Evolutionary conservation across 2,888 invertebrate species (phyloP).

Genomic region (Drosophila monieri): DNA sequence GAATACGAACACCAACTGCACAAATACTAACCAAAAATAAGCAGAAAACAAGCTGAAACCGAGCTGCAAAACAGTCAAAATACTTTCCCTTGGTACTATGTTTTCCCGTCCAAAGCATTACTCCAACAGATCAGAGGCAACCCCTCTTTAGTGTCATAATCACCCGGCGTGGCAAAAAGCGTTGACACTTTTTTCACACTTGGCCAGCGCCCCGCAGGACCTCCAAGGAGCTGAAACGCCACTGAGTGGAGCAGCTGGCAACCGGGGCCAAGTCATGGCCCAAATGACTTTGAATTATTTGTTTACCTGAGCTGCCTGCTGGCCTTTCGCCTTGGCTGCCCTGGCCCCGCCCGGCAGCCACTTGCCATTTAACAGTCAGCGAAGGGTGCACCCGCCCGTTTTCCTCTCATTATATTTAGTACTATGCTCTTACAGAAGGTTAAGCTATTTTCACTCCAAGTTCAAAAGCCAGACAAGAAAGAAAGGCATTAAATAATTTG

Average conservation of each 20-base stretch:
- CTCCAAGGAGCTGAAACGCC: constrained; percentile 18
- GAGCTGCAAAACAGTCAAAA: constrained; percentile 26
- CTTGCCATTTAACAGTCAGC: constrained; percentile 21
- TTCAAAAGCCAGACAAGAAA: not conserved
- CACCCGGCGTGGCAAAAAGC: constrained; percentile 51
- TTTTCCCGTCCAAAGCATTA: not conserved
- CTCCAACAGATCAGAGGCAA: constrained; percentile 30
- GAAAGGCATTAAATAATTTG: too few relatives aligned
- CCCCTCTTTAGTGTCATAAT: constrained; percentile 77
- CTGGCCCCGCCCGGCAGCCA: constrained; percentile 10
- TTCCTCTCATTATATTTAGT: constrained; percentile 19
- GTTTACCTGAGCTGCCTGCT: constrained; percentile 62
- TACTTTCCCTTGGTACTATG: constrained; percentile 8
- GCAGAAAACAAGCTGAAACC: constrained; percentile 3
- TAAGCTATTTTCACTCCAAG: not conserved
- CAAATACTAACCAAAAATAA: constrained; percentile 2
- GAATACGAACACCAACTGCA: constrained; percentile 7
- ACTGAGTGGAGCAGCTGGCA: constrained; percentile 46
- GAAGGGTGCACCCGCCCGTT: constrained; percentile 15
- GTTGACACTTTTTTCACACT: constrained; percentile 64
- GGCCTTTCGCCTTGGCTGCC: constrained; percentile 17
- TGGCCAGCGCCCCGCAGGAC: constrained; percentile 32
- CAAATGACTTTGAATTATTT: constrained; percentile 78
- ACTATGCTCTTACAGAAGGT: constrained; percentile 10
- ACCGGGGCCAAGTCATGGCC: constrained; percentile 53